Evolutionary conservation across 2,888 invertebrate species (phyloP), one percentile per base, ranked within the genome.

Genomic region (Gasteruption jaculator): DNA sequence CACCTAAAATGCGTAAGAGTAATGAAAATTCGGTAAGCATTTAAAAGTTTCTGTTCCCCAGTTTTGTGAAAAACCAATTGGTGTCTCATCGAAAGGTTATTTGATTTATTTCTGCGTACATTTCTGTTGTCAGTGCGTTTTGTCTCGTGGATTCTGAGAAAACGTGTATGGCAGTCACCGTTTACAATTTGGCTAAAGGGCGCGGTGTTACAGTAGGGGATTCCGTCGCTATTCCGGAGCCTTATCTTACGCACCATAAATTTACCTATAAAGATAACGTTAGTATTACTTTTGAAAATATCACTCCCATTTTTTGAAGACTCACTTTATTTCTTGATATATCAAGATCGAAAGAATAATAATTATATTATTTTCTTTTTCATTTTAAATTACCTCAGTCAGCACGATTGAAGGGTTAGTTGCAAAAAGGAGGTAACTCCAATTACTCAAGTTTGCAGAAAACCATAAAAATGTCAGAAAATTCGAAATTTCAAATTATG

Each of bases 191-290:
- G 71, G 86, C 86, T 5, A 80, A 82, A 60, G 87, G 87, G 0
- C 82, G 82, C 63, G 91, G 91, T 27, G 83, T 86, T 38, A 86
- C 87, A 47, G 86, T 91, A 44, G 91, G 91, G 2, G 90, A 92
- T 73, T 79, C 83, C 19, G 83, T 92, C 10, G 85, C 86, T 6
- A 80, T 91, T 52, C 86, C 89, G 1, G 87, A 87, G 62, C 91
- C 91, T 0, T 76, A 71, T 53, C 65, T 86, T 25, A 75, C 77
- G 24, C 67, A 74, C 38, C 79, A 86, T 18, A 69, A 77, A 49
- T 77, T 83, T 58, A 71, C 68, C 37, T 77, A 78, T 55, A 72
- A 73, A 53, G 71, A 73, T 44, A 73, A 75, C 65, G 82, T 82
- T 29, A 71, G 72, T n/a, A n/a, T n/a, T n/a, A 22, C 33, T 12